Conservation (phyloP, 2,888 invertebrate genomes). For the Drosophila aldrichi region DNA sequence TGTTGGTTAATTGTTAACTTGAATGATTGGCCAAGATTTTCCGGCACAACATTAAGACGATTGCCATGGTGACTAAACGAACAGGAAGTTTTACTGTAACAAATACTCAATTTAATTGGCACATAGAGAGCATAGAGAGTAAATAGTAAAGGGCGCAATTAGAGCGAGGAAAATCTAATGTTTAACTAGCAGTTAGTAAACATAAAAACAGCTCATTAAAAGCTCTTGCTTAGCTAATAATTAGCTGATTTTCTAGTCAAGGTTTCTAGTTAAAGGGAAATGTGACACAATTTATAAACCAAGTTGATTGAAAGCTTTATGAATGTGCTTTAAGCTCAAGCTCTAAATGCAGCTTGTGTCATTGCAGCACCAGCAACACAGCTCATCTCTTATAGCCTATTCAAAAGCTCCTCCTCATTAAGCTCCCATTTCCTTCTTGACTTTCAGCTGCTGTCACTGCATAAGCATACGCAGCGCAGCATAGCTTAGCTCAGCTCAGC, state of each 20-base stretch:
- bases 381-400: neutral
- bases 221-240: neutral
- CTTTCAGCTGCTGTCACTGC: constrained; percentile 16
- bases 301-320: neutral
- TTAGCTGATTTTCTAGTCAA: no score
- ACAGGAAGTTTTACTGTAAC: constrained; percentile 46
- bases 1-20: constrained; percentile 70
- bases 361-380: neutral
- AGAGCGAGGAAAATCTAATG: neutral
- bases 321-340: neutral
- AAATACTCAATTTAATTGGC: constrained; percentile 37
- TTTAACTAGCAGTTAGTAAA: neutral
- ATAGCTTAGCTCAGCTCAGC: no score
- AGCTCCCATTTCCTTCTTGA: no score
- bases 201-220: neutral
- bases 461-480: neutral
- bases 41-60: constrained; percentile 60
- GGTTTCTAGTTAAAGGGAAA: no score
- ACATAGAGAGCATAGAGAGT: neutral
- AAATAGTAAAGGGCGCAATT: neutral
- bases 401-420: neutral
- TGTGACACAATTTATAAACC: no score
- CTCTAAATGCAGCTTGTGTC: neutral
- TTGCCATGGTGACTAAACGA: constrained; percentile 49
- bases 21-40: constrained; percentile 71